These are phyloP conservation scores for Antechinus flavipes DNA, from an alignment of 2,113 vertebrate genomes.

Conservation along the genomic window DNA sequence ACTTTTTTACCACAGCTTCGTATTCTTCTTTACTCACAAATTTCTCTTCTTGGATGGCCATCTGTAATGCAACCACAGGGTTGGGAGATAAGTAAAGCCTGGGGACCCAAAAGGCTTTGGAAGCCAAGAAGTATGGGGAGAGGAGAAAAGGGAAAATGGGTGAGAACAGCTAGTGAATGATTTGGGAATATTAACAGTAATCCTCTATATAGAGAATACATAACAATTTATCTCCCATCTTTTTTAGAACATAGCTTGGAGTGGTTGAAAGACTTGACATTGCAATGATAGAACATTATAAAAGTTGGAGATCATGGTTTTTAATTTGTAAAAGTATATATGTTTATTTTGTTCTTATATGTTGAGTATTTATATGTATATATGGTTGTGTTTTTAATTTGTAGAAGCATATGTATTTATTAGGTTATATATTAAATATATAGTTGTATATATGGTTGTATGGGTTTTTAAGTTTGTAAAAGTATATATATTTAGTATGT, in stretches of 20 bases:
- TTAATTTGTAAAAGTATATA: background rate
- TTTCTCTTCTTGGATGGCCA: slow-evolving; percentile 78
- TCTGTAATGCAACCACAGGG: slow-evolving; percentile 64
- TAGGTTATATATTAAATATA: background rate
- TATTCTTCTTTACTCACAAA: slow-evolving; percentile 79
- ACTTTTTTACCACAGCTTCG: slow-evolving; percentile 76
- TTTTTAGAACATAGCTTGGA: background rate
- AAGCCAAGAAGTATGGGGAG: background rate
- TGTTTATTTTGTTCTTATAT: no score
- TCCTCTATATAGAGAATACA: background rate
- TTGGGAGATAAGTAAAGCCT: background rate
- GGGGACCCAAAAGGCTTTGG: background rate
- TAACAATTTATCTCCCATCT: background rate
- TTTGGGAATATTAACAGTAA: background rate
- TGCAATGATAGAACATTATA: background rate
- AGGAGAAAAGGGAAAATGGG: background rate
- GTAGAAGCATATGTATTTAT: background rate
- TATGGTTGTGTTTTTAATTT: background rate
- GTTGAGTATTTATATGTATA: no score
- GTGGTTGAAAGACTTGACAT: background rate
- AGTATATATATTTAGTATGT: no score
- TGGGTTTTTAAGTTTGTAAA: no score
- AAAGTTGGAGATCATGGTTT: background rate
- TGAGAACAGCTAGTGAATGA: background rate
- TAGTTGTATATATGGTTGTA: background rate